Evolutionary conservation across 1,140 invertebrate genomes (phyloP), one percentile per base, ranked within the genome.

Genomic region (Zaprionus inermis): DNA sequence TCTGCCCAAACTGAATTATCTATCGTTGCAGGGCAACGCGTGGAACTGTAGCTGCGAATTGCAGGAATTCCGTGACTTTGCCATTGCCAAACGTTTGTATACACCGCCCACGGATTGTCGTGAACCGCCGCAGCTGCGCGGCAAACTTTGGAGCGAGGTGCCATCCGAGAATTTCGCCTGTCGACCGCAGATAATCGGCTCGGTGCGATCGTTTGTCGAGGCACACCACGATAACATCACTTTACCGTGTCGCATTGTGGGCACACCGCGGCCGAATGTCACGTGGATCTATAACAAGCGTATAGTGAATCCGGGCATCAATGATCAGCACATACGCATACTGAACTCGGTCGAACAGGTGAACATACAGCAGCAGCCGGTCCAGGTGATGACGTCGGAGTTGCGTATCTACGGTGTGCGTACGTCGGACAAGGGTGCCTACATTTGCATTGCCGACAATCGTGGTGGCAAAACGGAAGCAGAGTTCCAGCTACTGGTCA

Each of bases 21-120:
- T 98, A 2, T 96, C 95, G 59, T 93, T 98, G 0, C 94, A 95
- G 61, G 95, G 95, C 64, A 98, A 98, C 91, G 96, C 95, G 0
- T 98, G 97, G 97, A 94, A 95, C 46, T 98, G 97, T 84, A 97
- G 98, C 91, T 98, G 97, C 79, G 94, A 95, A 64, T 92, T 98
- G 52, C 95, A 96, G 78, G 94, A 93, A 7, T 97, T 98, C 72
- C 94, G 96, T 22, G 94, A 97, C 75, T 97, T 95, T 94, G 93
- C 95, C 10, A 94, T 96, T 0, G 93, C 94, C 32, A 94, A 94
- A 36, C 96, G 96, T n/a, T 91, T 97, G 0, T 96, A 97, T 68
- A 95, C 95, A 0, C 93, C 94, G 9, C 94, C 95, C 0, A 97
- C 96, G 5, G 93, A 93, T 4, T 98, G 97, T 86, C 92, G 92